Evolutionary conservation across 30 jellyfish, hydroid and myxozoan genomes (phyloP).

Genomic region (Aurelia sp.): DNA sequence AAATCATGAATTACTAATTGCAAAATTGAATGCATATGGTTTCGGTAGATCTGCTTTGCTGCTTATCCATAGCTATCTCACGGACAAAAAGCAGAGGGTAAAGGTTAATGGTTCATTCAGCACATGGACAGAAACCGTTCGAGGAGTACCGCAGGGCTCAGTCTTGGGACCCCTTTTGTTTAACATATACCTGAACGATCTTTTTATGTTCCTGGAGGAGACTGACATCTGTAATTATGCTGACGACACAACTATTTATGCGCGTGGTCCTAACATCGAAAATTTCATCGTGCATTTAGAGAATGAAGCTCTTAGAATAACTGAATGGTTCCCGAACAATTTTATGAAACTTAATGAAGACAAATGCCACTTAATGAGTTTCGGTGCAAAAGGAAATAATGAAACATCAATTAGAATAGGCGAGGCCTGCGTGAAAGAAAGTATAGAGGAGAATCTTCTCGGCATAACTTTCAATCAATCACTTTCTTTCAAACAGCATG

Average conservation of each 20-base stretch:
- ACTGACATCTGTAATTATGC: conserved; percentile 42
- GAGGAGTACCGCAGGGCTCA: conserved; percentile 62
- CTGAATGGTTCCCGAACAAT: conserved; percentile 42
- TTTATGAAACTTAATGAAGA: conserved; percentile 44
- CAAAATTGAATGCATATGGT: conserved; percentile 53
- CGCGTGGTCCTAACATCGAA: conserved; percentile 22
- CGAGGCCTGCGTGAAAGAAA: conserved; percentile 15
- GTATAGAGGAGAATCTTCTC: conserved; percentile 36
- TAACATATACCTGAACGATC: conserved; percentile 39
- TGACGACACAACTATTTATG: conserved; percentile 41
- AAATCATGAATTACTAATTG: conserved; percentile 36
- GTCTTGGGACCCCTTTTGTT: conserved; percentile 49
- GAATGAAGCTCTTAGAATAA: conserved; percentile 12
- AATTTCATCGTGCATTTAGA: conserved; percentile 20
- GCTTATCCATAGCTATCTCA: not conserved
- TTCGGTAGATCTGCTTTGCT: conserved; percentile 44
- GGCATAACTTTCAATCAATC: conserved; percentile 32
- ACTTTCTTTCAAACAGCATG: conserved; percentile 29
- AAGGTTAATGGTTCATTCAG: conserved; percentile 48
- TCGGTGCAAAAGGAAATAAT: conserved; percentile 20
- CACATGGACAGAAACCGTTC: conserved; percentile 4
- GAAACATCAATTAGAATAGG: conserved; percentile 34
- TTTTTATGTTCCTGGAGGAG: conserved; percentile 16
- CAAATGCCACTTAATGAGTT: conserved; percentile 47
- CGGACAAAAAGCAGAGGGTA: not conserved